Conservation (phyloP, 2,888 invertebrate genomes). For the Helleia helle region DNA sequence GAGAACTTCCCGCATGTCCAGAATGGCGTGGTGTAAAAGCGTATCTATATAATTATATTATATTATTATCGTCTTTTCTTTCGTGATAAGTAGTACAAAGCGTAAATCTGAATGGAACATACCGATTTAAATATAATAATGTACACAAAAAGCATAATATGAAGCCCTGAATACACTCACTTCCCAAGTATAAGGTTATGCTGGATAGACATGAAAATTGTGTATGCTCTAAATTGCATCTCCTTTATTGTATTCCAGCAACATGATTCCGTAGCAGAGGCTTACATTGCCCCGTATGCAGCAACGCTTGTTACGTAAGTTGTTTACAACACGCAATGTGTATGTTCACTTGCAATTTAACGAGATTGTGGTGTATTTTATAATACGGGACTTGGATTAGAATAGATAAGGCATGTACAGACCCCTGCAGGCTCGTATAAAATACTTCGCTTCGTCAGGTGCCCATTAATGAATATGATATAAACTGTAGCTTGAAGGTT, state of each 20-base stretch:
- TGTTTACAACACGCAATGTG: slow-evolving; percentile 19
- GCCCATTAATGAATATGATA: neutral
- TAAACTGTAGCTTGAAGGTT: too few species aligned
- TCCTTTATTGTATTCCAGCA: slow-evolving; percentile 2
- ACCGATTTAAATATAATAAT: too few species aligned
- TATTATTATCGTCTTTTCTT: too few species aligned
- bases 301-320: slow-evolving; percentile 14
- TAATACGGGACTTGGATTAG: neutral
- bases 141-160: neutral
- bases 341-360: slow-evolving; percentile 14
- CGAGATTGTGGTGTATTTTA: neutral
- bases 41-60: too few species aligned
- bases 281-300: slow-evolving; percentile 17
- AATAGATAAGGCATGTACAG: slow-evolving; percentile 1
- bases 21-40: too few species aligned
- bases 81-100: too few species aligned
- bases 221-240: neutral
- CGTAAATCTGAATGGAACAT: too few species aligned
- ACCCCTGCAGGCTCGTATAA: neutral
- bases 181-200: neutral
- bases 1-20: too few species aligned
- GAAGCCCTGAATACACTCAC: neutral
- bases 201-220: neutral
- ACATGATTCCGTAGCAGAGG: neutral
- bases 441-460: neutral